Evolutionary conservation across 2,797 vertebrate species (phyloP), one percentile per base, ranked within the genome.

Genomic region (Acanthiza pusilla): DNA sequence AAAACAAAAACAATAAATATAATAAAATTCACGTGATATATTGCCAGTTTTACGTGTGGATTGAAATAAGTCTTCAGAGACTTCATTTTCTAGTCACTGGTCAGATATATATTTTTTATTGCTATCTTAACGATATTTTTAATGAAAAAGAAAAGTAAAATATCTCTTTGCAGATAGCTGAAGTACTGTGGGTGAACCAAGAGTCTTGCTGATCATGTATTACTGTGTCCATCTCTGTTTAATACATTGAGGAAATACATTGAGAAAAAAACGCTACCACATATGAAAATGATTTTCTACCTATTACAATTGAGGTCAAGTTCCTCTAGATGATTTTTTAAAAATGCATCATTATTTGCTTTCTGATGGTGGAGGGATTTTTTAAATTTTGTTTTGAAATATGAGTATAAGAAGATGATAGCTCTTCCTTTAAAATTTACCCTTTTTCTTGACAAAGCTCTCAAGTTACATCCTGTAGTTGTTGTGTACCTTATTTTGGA

Each of bases 351-450:
- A 29, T 63, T 72, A 53, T 76, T 76, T 53, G 1, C n/a, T 80
- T 89, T 29, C 1, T 48, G 12, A 7, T 38, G 6, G 1, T n/a
- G 7, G 19, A 68, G 16, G 4, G 10, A 0, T 48, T 15, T 9
- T 2, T 26, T 23, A 11, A 9, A 7, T 5, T 25, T 53, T 58
- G 0, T 51, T 87, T 63, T 67, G n/a, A 71, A 74, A 84, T 12
- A 74, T 21, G 10, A 38, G 7, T 27, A 27, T 43, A 4, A 55
- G 27, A 78, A 63, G 61, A 29, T 14, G 2, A 32, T 16, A 60
- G 0, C 3, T 40, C 30, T 61, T 89, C 9, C 30, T 57, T 82
- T 27, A 54, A 62, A 67, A 71, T 25, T 50, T 40, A 23, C 5
- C 79, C 6, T 82, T 76, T 54, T 40, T 15, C 22, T 57, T 66